Evolutionary conservation across 2,113 vertebrate genomes (phyloP).

Genomic region (Baryphthengus martii): DNA sequence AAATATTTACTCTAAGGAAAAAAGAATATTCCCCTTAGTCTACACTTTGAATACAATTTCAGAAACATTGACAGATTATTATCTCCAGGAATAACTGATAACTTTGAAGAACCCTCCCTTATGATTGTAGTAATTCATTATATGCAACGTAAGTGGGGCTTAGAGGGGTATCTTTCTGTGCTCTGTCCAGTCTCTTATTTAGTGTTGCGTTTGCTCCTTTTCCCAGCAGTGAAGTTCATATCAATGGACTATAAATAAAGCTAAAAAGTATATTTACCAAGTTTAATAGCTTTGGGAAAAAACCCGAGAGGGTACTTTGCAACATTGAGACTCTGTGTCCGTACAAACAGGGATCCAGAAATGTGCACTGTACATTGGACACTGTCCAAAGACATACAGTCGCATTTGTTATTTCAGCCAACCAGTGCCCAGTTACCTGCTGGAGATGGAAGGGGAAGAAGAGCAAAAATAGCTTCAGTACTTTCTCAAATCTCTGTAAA

Average conservation of each 20-base stretch:
- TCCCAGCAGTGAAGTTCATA: not conserved
- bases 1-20: not conserved
- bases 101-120: not conserved
- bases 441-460: not conserved
- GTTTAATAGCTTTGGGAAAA: not conserved
- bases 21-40: not conserved
- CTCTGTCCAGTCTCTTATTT: not conserved
- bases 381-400: not conserved
- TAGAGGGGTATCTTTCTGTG: not conserved
- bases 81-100: not conserved
- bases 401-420: not conserved
- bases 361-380: not conserved
- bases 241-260: not conserved
- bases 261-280: not conserved
- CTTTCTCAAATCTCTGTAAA: not conserved
- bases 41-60: not conserved
- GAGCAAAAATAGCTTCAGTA: not conserved
- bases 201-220: not conserved
- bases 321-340: not conserved
- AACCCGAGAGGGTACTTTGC: not conserved
- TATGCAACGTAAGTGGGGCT: not conserved
- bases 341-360: not conserved
- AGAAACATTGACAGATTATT: not conserved
- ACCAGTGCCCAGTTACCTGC: not conserved
- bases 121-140: not conserved